Percentiles rank a stretch among this genome's conserved stretches.
These are phyloP conservation scores for Aleiodes alternator DNA, from an alignment of 2,888 invertebrate species.

Conservation along the genomic window DNA sequence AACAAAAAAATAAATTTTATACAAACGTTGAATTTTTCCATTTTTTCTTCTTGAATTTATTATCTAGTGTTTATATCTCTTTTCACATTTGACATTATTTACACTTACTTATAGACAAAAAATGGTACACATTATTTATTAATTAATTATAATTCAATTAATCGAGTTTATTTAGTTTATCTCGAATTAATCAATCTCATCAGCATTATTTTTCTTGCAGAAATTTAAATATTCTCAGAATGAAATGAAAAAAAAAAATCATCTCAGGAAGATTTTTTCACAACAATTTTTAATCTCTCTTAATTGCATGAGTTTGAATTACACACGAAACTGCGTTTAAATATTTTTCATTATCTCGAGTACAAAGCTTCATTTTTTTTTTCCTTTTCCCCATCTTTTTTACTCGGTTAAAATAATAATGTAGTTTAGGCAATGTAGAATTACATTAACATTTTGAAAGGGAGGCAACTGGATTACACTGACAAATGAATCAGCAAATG, in stretches of 20 bases:
- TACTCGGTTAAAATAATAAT: not conserved
- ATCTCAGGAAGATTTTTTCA: too few species aligned
- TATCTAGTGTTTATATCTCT: not conserved
- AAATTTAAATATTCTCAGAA: too few species aligned
- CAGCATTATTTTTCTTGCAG: too few species aligned
- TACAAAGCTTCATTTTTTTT: too few species aligned
- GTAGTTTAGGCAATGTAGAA: not conserved
- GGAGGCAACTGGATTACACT: slow-evolving; percentile 9
- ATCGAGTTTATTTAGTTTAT: not conserved
- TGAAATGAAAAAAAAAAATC: too few species aligned
- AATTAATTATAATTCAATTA: slow-evolving; percentile 1
- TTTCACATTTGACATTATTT: not conserved
- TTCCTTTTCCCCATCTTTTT: too few species aligned
- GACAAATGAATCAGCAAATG: slow-evolving; percentile 11
- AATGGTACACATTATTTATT: not conserved
- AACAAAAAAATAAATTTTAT: not conserved
- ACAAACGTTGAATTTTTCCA: not conserved
- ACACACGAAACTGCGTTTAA: too few species aligned
- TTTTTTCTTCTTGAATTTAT: not conserved
- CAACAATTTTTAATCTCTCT: too few species aligned
- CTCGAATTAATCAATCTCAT: slow-evolving; percentile 5
- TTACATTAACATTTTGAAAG: not conserved
- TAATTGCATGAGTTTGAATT: too few species aligned
- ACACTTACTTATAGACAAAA: slow-evolving; percentile 14
- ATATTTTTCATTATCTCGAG: too few species aligned